Evolutionary conservation across 2,888 invertebrate genomes (phyloP), one percentile per base, ranked within the genome.

Genomic region (Chloromyia formosa): DNA sequence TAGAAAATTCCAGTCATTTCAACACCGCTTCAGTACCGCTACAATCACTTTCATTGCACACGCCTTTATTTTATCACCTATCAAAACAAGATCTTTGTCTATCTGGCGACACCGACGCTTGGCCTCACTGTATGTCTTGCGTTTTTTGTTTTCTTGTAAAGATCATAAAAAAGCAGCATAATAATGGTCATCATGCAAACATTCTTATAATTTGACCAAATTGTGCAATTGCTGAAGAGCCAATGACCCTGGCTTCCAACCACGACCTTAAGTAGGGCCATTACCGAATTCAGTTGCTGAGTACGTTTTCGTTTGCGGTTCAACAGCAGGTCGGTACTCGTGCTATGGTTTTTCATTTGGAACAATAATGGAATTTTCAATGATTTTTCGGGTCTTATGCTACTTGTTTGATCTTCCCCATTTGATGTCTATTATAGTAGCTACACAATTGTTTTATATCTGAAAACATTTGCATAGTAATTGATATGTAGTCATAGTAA

Each of bases 201-300:
- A 49, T 12, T 49, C 3, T 12, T 42, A 12, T 54, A 54, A 56
- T 56, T 16, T n/a, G 1, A n/a, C 5, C 18, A n/a, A 20, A 10
- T 56, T 56, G 20, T 16, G 56, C 22, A 56, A 56, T 56, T 20
- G 56, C 18, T 18, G 20, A 56, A 56, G 56, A 56, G 20, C 20
- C 22, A 56, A 56, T 56, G 56, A 56, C 56, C 56, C 56, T 56
- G 56, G 20, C 20, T 56, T 16, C 7, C 14, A 18, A n/a, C 56
- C 10, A 10, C 18, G 56, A 56, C 56, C 56, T 56, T 18, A 20
- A 56, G 16, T 56, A 56, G 56, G 56, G 56, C 56, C 56, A 56
- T 56, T 56, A 56, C 56, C 56, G 18, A 56, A 56, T 56, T 20
- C 56, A 16, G 22, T 10, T 56, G 22, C 16, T 7, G 3, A 18